Percentiles rank a stretch among this genome's conserved stretches.
Conservation (phyloP, 2,888 invertebrate species). For the Colostygia pectinataria region DNA sequence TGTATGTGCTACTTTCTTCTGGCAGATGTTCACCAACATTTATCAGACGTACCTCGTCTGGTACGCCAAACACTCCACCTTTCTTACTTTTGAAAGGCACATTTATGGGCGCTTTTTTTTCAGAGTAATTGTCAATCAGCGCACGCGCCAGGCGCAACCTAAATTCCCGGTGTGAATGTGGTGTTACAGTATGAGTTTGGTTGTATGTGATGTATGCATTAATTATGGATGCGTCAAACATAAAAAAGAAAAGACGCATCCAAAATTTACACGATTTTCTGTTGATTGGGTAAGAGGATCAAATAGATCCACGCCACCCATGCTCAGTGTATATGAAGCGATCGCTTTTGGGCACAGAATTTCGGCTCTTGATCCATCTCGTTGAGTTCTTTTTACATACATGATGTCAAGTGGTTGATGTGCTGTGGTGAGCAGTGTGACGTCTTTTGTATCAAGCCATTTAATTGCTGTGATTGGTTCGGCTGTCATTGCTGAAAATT, state of each 20-base stretch:
- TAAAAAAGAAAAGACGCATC: conserved; percentile 44
- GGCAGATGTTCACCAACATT: conserved; percentile 43
- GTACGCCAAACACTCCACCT: conserved; percentile 40
- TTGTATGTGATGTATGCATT: conserved; percentile 38
- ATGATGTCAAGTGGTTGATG: conserved; percentile 34
- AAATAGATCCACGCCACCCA: conserved; percentile 48
- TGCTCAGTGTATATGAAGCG: conserved; percentile 41
- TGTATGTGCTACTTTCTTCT: conserved; percentile 39
- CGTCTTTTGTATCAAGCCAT: conserved; percentile 29
- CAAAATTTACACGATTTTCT: conserved; percentile 45
- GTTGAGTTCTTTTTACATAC: conserved; percentile 43
- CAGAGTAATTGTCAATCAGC: conserved; percentile 12
- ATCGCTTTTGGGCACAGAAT: conserved; percentile 45
- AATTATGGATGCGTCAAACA: conserved; percentile 35
- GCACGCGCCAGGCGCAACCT: conserved; percentile 23
- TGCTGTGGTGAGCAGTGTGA: conserved; percentile 36
- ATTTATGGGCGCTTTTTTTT: conserved; percentile 2
- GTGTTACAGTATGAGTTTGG: conserved; percentile 20
- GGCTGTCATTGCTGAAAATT: conserved; percentile 40
- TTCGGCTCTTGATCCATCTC: conserved; percentile 42
- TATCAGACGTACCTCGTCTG: conserved; percentile 41
- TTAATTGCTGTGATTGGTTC: conserved; percentile 37
- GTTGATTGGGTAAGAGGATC: conserved; percentile 44
- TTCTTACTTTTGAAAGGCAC: conserved; percentile 25
- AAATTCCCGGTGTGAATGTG: conserved; percentile 20